A percentile compares a stretch with the other conserved stretches of the same genome.
Conservation (phyloP, 2,113 vertebrate genomes). For the Notarius quadriscutis region DNA sequence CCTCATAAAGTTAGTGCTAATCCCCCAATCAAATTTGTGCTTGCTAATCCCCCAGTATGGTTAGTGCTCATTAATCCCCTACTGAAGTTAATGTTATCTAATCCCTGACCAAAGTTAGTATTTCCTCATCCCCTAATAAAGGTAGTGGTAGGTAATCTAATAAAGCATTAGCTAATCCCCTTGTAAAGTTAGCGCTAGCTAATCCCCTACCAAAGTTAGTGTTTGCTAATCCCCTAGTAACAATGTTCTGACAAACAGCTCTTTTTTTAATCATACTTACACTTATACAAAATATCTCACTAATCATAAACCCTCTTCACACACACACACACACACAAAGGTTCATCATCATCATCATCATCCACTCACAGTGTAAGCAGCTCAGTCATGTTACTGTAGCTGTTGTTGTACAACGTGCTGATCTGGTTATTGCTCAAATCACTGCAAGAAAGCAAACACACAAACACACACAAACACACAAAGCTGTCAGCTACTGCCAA, state of each 20-base stretch:
- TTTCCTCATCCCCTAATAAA: no score
- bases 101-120: no score
- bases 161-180: not conserved
- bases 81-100: no score
- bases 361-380: slow-evolving; percentile 96
- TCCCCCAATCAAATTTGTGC: no score
- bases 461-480: slow-evolving; percentile 22
- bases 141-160: no score
- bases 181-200: not conserved
- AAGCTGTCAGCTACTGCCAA: slow-evolving; percentile 7
- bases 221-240: not conserved
- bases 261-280: not conserved
- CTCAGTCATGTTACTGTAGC: slow-evolving; percentile 99
- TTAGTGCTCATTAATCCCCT: no score
- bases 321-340: not conserved
- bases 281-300: not conserved
- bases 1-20: not conserved
- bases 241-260: not conserved
- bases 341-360: not conserved
- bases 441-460: slow-evolving; percentile 79
- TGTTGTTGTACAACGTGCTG: slow-evolving; percentile 98
- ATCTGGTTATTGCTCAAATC: slow-evolving; percentile 99
- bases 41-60: no score
- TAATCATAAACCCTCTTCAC: not conserved
- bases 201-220: not conserved